These are phyloP conservation scores for Perognathus longimembris DNA, from an alignment of 2,113 vertebrate species.

Conservation along the genomic window DNA sequence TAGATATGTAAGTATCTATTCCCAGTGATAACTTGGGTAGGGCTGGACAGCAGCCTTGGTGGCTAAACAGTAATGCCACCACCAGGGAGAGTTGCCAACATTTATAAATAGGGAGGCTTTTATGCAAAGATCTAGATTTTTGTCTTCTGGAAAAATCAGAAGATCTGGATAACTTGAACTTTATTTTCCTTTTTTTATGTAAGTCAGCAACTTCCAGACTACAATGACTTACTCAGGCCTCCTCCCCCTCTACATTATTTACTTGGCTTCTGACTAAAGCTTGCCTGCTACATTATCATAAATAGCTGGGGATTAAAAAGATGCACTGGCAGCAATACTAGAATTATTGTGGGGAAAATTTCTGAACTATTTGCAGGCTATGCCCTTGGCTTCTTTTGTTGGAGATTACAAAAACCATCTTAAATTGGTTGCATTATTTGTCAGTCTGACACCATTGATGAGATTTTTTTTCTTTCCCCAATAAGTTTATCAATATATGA, in stretches of 20 bases:
- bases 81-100: neutral
- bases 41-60: neutral
- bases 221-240: neutral
- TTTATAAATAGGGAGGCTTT: constrained; percentile 7
- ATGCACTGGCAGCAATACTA: neutral
- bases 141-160: neutral
- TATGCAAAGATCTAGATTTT: constrained; percentile 3
- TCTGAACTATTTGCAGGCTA: neutral
- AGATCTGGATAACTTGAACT: neutral
- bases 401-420: neutral
- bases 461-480: neutral
- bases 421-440: neutral
- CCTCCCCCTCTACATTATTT: neutral
- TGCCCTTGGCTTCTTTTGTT: neutral
- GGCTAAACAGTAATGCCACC: neutral
- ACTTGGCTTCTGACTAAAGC: neutral
- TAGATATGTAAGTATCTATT: constrained; percentile 53
- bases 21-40: constrained; percentile 36
- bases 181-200: neutral
- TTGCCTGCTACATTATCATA: constrained; percentile 31
- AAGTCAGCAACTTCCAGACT: neutral
- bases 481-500: neutral
- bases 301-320: constrained; percentile 51
- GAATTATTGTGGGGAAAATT: constrained; percentile 36
- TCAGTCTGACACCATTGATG: neutral